Percentiles rank a stretch among this genome's conserved stretches.
These are phyloP conservation scores for Blennius ocellaris DNA, from an alignment of 2,113 vertebrate genomes.

Conservation along the genomic window DNA sequence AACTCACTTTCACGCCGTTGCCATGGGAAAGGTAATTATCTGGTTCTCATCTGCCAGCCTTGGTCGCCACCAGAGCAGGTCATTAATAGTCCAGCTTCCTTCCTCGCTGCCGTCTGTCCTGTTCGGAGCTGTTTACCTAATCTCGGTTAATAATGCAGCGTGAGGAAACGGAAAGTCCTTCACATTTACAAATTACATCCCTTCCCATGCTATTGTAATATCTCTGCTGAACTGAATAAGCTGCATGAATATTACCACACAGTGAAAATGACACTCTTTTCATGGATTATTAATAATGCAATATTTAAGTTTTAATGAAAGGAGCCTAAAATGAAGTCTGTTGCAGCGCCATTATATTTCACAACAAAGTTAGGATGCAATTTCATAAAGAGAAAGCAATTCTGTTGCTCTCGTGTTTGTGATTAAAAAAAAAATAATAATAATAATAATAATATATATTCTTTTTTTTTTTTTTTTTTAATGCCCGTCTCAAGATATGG, in stretches of 20 bases:
- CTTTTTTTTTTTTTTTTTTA: no score
- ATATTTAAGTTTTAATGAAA: conserved; percentile 34
- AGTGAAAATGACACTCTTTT: background rate
- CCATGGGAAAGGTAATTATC: conserved; percentile 56
- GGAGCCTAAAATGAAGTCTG: conserved; percentile 8
- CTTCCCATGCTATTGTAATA: conserved; percentile 16
- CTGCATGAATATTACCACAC: conserved; percentile 1
- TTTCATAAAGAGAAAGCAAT: no score
- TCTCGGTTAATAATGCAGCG: conserved; percentile 29
- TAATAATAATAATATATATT: no score
- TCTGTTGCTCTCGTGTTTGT: no score
- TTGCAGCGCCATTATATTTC: background rate
- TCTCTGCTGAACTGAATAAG: conserved; percentile 21
- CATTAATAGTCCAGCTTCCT: conserved; percentile 51
- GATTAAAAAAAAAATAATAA: no score
- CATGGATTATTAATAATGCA: conserved; percentile 17
- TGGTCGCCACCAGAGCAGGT: conserved; percentile 31
- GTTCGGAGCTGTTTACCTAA: conserved; percentile 49
- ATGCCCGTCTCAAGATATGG: no score
- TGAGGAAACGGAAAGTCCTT: conserved; percentile 37
- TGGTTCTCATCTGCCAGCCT: conserved; percentile 32
- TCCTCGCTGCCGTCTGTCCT: conserved; percentile 1
- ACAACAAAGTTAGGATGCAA: background rate
- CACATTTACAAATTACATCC: conserved; percentile 26
- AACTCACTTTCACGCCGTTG: conserved; percentile 19